phyloP scores from a whole-genome alignment of 1,140 invertebrate genomes.

The Pygmarrhopalites habei region DNA sequence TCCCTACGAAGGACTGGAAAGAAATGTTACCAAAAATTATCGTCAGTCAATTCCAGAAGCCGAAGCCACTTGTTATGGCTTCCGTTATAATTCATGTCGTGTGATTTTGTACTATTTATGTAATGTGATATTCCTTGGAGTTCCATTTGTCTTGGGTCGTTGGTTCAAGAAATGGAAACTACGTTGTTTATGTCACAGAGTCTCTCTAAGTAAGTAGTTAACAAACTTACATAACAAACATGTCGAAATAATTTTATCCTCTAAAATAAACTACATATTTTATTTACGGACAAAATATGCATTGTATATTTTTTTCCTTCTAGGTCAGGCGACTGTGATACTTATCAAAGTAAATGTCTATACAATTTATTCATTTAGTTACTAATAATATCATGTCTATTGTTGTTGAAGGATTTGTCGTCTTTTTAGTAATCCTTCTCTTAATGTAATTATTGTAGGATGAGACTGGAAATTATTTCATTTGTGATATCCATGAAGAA shows the following conservation, averaged over 20 bases:
- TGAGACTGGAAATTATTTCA: slow-evolving; percentile 26
- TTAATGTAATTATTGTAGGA: slow-evolving; percentile 9
- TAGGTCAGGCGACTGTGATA: slow-evolving; percentile 39
- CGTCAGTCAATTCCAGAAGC: slow-evolving; percentile 12
- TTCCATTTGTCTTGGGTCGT: slow-evolving; percentile 39
- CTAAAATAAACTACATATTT: no score
- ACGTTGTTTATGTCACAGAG: slow-evolving; percentile 34
- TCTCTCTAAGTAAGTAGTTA: no score
- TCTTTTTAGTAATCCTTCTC: no score
- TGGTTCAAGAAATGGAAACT: slow-evolving; percentile 42
- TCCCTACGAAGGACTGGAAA: neutral
- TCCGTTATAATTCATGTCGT: slow-evolving; percentile 22
- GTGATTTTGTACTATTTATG: slow-evolving; percentile 36
- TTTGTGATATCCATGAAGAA: slow-evolving; percentile 33
- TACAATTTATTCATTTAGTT: no score
- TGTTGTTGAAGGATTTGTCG: no score
- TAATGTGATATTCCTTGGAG: slow-evolving; percentile 36
- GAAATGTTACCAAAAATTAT: neutral
- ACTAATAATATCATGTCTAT: no score
- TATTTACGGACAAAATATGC: no score
- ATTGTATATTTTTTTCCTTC: no score
- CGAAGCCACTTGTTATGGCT: slow-evolving; percentile 22
- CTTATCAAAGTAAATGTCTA: slow-evolving; percentile 39
- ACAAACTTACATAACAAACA: no score
- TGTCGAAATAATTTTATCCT: no score